A percentile compares a stretch with the other conserved stretches of the same genome.
Conservation (phyloP, 2,113 vertebrate species). For the Nerophis ophidion region DNA sequence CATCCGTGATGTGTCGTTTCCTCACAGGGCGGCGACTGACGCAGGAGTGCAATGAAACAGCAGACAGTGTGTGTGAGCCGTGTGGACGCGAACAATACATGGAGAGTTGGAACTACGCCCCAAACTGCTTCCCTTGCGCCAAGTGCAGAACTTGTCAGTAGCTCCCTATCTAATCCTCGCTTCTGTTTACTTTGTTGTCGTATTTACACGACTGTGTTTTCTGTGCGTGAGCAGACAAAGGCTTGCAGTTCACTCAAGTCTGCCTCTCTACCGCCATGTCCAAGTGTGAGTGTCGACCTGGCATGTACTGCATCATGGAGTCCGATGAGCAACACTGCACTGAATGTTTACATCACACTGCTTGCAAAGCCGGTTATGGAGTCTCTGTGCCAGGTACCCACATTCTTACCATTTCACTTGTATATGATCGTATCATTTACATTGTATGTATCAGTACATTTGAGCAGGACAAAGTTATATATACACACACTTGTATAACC, state of each 20-base stretch:
- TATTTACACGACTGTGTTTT: not conserved
- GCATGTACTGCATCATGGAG: slow-evolving; percentile 26
- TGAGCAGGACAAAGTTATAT: too few species aligned
- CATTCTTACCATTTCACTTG: not conserved
- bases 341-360: slow-evolving; percentile 4
- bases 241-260: slow-evolving; percentile 14
- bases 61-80: slow-evolving; percentile 44
- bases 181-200: not conserved
- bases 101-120: slow-evolving; percentile 24
- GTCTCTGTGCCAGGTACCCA: slow-evolving; percentile 47
- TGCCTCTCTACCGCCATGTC: slow-evolving; percentile 45
- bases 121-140: slow-evolving; percentile 48
- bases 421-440: not conserved
- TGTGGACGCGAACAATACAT: slow-evolving; percentile 36
- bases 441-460: not conserved
- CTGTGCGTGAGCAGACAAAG: slow-evolving; percentile 35
- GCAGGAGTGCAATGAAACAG: slow-evolving; percentile 8
- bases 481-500: too few species aligned
- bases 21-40: slow-evolving; percentile 37
- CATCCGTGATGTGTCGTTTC: too few species aligned
- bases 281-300: slow-evolving; percentile 54
- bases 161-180: not conserved
- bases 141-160: slow-evolving; percentile 49
- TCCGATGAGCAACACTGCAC: not conserved
- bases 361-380: slow-evolving; percentile 38